Percentiles rank a stretch among this genome's conserved stretches.
phyloP scores from a whole-genome alignment of 1,140 invertebrate genomes.

The Neotoxoptera formosana region DNA sequence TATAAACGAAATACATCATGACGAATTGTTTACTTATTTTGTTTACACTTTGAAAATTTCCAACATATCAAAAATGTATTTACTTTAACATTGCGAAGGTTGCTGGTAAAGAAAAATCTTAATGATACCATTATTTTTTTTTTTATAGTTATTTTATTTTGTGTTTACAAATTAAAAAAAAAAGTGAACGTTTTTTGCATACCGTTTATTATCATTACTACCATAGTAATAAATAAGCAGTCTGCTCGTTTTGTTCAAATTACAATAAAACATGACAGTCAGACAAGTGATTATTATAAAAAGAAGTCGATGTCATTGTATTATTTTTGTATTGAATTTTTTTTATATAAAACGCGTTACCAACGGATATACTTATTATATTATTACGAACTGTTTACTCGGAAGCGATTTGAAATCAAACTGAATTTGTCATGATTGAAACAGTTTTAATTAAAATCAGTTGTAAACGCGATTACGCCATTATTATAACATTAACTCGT shows the following conservation, averaged over 20 bases:
- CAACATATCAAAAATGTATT: not conserved
- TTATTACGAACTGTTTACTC: not conserved
- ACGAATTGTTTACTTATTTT: not conserved
- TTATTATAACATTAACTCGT: not conserved
- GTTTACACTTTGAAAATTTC: not conserved
- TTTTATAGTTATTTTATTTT: not conserved
- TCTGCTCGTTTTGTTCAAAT: not conserved
- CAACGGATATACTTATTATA: not conserved
- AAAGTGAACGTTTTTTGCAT: not conserved
- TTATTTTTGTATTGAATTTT: not conserved
- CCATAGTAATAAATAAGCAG: not conserved
- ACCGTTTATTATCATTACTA: not conserved
- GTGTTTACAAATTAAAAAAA: not conserved
- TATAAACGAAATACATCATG: not conserved
- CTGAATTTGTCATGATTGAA: not conserved
- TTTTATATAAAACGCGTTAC: not conserved
- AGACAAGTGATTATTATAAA: not conserved
- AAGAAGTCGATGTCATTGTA: not conserved
- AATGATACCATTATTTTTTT: not conserved
- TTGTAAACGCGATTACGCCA: not conserved
- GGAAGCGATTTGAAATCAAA: not conserved
- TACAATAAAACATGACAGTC: not conserved
- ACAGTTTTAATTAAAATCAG: not conserved
- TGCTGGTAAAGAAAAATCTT: not conserved
- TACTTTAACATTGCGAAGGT: not conserved